phyloP scores from a whole-genome alignment of 2,113 vertebrate genomes.

The Tringa solitaria region DNA sequence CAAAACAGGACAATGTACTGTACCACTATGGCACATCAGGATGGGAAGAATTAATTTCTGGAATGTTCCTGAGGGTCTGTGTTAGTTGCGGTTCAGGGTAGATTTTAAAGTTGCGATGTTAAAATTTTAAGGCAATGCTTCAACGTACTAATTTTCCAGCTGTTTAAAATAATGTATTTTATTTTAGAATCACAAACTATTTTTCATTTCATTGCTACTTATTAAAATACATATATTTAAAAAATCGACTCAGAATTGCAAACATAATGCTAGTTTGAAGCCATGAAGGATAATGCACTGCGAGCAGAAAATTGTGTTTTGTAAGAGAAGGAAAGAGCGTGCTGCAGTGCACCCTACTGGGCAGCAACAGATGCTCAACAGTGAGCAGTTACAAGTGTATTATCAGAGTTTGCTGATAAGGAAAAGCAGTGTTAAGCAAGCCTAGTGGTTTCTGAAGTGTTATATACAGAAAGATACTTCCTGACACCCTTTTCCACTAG shows the following conservation, averaged over 20 bases:
- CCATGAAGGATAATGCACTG: neutral
- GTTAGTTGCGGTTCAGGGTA: neutral
- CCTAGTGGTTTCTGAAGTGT: neutral
- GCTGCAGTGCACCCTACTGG: neutral
- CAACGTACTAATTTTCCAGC: neutral
- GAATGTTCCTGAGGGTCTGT: neutral
- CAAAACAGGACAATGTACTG: neutral
- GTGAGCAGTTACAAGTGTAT: neutral
- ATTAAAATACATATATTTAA: neutral
- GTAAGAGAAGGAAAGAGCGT: neutral
- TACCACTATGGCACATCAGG: neutral
- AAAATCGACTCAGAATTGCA: neutral
- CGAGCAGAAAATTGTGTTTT: neutral
- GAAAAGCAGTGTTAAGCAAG: neutral
- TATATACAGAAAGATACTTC: neutral
- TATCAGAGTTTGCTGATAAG: neutral
- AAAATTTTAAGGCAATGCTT: neutral
- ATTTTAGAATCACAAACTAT: neutral
- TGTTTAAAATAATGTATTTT: neutral
- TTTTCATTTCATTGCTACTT: neutral
- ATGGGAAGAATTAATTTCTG: neutral
- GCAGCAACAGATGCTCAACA: neutral
- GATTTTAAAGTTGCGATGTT: neutral
- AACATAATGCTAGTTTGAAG: neutral
- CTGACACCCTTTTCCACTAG: neutral